Conservation (phyloP, 2,797 vertebrate genomes). For the Myotis findleyi region DNA sequence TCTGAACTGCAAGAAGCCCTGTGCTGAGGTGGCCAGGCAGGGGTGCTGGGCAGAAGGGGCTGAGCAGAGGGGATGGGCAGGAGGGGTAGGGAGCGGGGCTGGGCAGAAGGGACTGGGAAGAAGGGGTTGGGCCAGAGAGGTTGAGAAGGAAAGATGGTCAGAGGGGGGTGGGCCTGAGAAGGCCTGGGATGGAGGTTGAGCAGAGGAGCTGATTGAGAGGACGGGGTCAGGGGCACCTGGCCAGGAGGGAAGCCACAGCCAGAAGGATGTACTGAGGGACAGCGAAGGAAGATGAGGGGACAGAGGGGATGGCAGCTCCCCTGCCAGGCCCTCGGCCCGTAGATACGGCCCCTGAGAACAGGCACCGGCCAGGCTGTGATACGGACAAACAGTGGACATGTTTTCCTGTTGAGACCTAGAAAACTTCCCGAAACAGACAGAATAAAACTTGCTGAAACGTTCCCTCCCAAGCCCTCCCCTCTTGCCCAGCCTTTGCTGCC, state of each 20-base stretch:
- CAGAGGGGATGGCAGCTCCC: not conserved
- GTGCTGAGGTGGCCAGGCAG: not conserved
- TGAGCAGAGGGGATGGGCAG: not conserved
- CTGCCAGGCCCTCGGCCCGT: not conserved
- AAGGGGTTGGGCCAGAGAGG: not conserved
- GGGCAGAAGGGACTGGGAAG: not conserved
- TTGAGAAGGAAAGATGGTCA: not conserved
- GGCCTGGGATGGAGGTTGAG: not conserved
- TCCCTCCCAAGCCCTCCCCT: not conserved
- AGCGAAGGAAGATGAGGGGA: not conserved
- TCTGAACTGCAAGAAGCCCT: not conserved
- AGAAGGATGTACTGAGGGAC: not conserved
- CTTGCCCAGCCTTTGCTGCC: not conserved
- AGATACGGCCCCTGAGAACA: not conserved
- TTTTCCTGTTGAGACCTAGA: not conserved
- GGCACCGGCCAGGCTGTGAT: not conserved
- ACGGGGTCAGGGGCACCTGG: not conserved
- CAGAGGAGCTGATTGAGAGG: not conserved
- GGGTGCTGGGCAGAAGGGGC: not conserved
- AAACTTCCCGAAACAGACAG: not conserved
- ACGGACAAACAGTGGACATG: not conserved
- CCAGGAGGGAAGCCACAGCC: not conserved
- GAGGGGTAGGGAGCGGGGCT: rapidly evolving
- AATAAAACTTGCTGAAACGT: not conserved
- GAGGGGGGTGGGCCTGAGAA: not conserved